phyloP scores from a whole-genome alignment of 2,888 invertebrate species.

The Salticus scenicus region DNA sequence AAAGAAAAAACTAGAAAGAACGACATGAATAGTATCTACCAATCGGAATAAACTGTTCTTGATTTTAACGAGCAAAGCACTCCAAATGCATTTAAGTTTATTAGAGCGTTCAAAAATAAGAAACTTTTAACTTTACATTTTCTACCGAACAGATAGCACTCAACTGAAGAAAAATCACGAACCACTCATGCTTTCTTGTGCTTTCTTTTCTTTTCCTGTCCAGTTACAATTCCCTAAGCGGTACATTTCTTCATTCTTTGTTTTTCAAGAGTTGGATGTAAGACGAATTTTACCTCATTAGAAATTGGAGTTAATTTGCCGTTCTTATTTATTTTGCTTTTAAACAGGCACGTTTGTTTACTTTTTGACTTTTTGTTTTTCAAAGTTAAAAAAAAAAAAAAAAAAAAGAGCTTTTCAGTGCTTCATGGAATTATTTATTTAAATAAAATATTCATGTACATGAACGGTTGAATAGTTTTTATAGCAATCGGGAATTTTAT shows the following conservation, averaged over 20 bases:
- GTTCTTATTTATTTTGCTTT: conserved; percentile 54
- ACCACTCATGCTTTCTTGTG: conserved; percentile 27
- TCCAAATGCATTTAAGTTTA: conserved; percentile 63
- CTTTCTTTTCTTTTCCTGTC: conserved; percentile 8
- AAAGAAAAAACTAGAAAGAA: background rate
- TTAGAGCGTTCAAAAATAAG: conserved; percentile 67
- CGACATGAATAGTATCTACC: conserved; percentile 45
- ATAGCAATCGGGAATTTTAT: no score
- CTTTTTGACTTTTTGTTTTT: conserved; percentile 28
- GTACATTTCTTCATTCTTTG: conserved; percentile 36
- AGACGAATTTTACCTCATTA: conserved; percentile 54
- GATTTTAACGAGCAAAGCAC: conserved; percentile 64
- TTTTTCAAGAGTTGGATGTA: conserved; percentile 47
- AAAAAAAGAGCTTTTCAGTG: background rate
- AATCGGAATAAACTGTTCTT: conserved; percentile 60
- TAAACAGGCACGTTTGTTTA: conserved; percentile 51
- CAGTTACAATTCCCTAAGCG: background rate
- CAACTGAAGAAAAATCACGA: conserved; percentile 60
- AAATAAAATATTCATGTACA: conserved; percentile 39
- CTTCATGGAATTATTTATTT: conserved; percentile 39
- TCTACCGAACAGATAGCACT: conserved; percentile 40
- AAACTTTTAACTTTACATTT: conserved; percentile 61
- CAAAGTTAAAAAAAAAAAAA: no score
- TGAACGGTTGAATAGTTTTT: no score
- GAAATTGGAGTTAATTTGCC: conserved; percentile 64